Evolutionary conservation across 2,113 vertebrate species (phyloP).

Genomic region (Xyliphius kryptos): DNA sequence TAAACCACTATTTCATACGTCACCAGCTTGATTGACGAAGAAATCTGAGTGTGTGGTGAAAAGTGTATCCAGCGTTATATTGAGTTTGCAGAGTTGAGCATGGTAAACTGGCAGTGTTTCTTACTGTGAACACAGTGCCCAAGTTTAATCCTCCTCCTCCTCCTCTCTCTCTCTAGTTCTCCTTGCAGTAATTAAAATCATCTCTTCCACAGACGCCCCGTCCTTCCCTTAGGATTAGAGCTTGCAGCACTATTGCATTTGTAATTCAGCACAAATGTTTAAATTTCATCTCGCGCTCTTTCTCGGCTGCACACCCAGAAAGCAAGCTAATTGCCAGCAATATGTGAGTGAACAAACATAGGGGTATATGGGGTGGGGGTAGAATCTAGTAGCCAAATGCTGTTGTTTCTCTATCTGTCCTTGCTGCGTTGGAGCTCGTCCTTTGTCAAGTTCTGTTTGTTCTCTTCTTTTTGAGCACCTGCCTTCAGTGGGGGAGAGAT

Average conservation of each 20-base stretch:
- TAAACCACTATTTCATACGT: too few relatives aligned
- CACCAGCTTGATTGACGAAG: too few relatives aligned
- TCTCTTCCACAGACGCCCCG: slow-evolving; percentile 67
- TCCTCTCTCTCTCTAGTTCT: slow-evolving; percentile 65
- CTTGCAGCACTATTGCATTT: slow-evolving; percentile 74
- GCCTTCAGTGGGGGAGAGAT: slow-evolving; percentile 34
- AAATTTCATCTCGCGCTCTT: too few relatives aligned
- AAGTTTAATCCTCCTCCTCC: slow-evolving; percentile 66
- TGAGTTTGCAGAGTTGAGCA: slow-evolving; percentile 28
- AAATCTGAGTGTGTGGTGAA: slow-evolving; percentile 45
- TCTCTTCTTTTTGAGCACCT: slow-evolving; percentile 44
- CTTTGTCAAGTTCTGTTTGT: slow-evolving; percentile 36
- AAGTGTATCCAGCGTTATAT: slow-evolving; percentile 27
- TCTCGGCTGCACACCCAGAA: slow-evolving; percentile 40
- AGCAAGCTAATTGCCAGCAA: slow-evolving; percentile 44
- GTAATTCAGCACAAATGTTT: slow-evolving; percentile 72
- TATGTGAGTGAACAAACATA: slow-evolving; percentile 43
- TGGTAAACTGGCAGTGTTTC: slow-evolving; percentile 46
- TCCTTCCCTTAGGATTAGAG: slow-evolving; percentile 64
- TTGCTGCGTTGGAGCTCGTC: slow-evolving; percentile 17
- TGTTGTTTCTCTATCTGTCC: slow-evolving; percentile 39
- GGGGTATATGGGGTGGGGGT: slow-evolving; percentile 3
- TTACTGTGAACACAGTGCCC: slow-evolving; percentile 69
- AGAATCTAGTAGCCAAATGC: slow-evolving; percentile 30
- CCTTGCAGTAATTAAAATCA: slow-evolving; percentile 56